Base-by-base conservation (phyloP, 1,140 invertebrate genomes). In the Aleiodes sp. region DNA sequence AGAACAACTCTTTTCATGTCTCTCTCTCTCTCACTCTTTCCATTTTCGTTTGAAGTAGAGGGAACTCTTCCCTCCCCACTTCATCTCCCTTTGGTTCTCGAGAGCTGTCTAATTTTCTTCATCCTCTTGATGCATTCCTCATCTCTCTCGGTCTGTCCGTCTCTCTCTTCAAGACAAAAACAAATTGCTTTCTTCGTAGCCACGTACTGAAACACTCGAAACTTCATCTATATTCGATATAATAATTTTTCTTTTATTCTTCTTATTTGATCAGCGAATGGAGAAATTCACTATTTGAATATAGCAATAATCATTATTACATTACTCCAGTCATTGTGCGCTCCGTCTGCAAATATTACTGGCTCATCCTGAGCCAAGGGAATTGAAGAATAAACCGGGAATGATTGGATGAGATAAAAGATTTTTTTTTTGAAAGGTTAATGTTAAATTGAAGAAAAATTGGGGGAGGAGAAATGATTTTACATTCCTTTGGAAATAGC, bases 101-200 rank as follows among this genome's bases (percentile, higher is more conserved):
- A 39, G 37, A 39, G 3, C 37, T 28, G 56, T 28, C 56, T 57
- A 57, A 57, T 57, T 57, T 24, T 28, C 56, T 28, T 28, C 24
- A 12, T 21, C 28, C 21, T 28, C 10, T 12, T 14, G 2, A 3
- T 39, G 37, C 10, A 9, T 39, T 10, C 31, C 31, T 16, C 14
- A 19, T 56, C 21, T 26, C 46, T 21, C 46, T 56, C 19, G 21
- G 16, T 19, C 9, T 56, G 4, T 4, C 31, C 31, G 10, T 6
- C 31, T 35, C 31, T 19, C 41, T 19, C 41, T 46, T 19, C 41
- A 46, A 3, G 31, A 10, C 41, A 39, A 12, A 14, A 60, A 60
- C 31, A 60, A 60, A 60, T 60, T 60, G 57, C 26, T 31, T 60
- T 33, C n/a, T 60, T 60, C 57, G 16, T 60, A 60, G 33, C 28